Percentiles rank a stretch among this genome's conserved stretches.
Conservation (phyloP, 2,888 invertebrate species). For the Laothoe populi region DNA sequence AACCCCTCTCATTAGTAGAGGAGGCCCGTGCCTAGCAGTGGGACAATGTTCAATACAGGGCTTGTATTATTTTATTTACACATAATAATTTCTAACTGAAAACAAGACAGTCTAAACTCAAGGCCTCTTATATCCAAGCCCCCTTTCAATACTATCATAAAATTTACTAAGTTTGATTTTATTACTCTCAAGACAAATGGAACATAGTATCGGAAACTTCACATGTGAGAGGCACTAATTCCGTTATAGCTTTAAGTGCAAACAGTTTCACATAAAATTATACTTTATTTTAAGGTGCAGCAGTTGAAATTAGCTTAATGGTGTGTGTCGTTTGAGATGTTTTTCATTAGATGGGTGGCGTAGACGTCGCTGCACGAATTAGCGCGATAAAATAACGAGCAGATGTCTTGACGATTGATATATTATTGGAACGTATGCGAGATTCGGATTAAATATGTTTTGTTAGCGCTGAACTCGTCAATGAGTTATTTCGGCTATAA, state of each 20-base stretch:
- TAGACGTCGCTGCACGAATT: conserved; percentile 53
- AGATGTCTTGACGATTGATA: conserved; percentile 69
- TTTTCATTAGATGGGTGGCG: not conserved
- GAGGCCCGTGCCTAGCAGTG: too few relatives aligned
- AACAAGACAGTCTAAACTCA: conserved; percentile 1
- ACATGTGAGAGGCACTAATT: conserved; percentile 24
- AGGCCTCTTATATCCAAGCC: conserved; percentile 14
- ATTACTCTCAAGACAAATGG: conserved; percentile 47
- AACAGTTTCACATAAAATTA: conserved; percentile 9
- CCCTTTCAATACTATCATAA: conserved; percentile 25
- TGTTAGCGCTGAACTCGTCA: conserved; percentile 36
- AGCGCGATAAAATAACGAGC: conserved; percentile 64
- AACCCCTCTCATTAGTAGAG: too few relatives aligned
- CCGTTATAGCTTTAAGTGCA: not conserved
- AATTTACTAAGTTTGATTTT: conserved; percentile 36
- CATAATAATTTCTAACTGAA: conserved; percentile 2
- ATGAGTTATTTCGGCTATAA: conserved; percentile 32
- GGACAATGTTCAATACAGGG: too few relatives aligned
- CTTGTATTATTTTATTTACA: not conserved
- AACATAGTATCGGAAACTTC: conserved; percentile 45
- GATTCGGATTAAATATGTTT: conserved; percentile 49
- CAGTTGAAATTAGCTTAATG: conserved; percentile 18
- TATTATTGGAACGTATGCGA: conserved; percentile 54
- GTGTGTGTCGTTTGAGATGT: not conserved
- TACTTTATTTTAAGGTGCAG: not conserved